Conservation (phyloP, 1,140 invertebrate genomes). For the Hycleus cichorii region DNA sequence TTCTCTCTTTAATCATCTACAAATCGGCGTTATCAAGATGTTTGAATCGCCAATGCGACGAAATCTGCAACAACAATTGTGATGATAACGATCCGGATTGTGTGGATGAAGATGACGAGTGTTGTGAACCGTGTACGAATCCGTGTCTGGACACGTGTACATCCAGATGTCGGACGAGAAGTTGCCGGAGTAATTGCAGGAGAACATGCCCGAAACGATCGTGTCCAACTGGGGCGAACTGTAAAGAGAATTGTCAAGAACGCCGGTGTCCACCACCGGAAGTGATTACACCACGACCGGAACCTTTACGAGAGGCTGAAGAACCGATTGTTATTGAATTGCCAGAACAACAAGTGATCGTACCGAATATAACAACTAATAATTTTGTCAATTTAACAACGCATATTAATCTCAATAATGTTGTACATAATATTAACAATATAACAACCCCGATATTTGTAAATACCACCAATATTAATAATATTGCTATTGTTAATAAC, state of each 20-base stretch:
- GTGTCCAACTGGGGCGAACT: too few species aligned
- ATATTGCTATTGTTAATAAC: neutral
- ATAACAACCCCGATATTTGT: constrained; percentile 4
- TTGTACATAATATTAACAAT: constrained; percentile 8
- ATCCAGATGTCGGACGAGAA: neutral
- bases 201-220: too few species aligned
- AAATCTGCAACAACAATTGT: too few species aligned
- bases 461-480: constrained; percentile 7
- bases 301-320: neutral
- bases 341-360: neutral
- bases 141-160: neutral
- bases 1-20: too few species aligned
- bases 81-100: too few species aligned
- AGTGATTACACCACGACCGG: neutral
- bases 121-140: neutral
- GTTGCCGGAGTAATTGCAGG: neutral
- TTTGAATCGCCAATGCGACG: too few species aligned
- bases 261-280: neutral
- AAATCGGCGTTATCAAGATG: too few species aligned
- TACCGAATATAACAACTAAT: constrained; percentile 1
- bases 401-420: constrained; percentile 2
- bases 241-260: neutral
- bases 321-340: neutral
- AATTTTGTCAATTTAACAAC: constrained; percentile 9
- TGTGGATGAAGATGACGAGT: too few species aligned